Conservation (phyloP, 2,113 vertebrate genomes). For the Phylloscopus trochiloides region DNA sequence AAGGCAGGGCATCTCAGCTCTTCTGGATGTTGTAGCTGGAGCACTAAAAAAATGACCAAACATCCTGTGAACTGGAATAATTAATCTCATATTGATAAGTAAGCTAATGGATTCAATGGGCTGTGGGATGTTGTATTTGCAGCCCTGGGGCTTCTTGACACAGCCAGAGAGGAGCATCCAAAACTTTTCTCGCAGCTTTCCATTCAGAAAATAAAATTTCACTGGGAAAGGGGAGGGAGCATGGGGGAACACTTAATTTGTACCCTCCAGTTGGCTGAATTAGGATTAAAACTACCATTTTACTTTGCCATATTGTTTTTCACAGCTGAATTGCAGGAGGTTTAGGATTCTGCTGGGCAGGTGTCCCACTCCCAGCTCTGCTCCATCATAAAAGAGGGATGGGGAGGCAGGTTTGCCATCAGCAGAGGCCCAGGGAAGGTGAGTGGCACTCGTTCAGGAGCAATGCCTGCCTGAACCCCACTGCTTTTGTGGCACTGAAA, state of each 20-base stretch:
- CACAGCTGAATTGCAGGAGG: background rate
- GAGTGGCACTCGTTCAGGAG: too few species aligned
- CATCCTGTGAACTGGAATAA: constrained; percentile 8
- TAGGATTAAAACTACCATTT: background rate
- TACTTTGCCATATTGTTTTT: background rate
- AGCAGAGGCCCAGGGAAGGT: fast-evolving
- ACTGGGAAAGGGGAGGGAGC: background rate
- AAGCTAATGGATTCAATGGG: constrained; percentile 24
- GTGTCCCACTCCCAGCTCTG: background rate
- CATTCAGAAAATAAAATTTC: background rate
- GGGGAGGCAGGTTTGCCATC: background rate
- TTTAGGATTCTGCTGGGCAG: background rate
- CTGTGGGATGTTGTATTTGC: constrained; percentile 8
- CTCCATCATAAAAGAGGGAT: background rate
- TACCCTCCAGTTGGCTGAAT: background rate
- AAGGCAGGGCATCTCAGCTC: background rate
- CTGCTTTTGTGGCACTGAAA: background rate
- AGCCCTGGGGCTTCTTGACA: background rate
- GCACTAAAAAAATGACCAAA: constrained; percentile 1
- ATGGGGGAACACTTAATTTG: background rate
- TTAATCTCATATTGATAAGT: constrained; percentile 37
- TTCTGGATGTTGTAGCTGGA: background rate
- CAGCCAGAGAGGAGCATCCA: background rate
- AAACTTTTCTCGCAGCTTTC: background rate
- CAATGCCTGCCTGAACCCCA: fast-evolving